These are phyloP conservation scores for Drosophila asahinai DNA, from an alignment of 1,140 invertebrate genomes.

Conservation along the genomic window DNA sequence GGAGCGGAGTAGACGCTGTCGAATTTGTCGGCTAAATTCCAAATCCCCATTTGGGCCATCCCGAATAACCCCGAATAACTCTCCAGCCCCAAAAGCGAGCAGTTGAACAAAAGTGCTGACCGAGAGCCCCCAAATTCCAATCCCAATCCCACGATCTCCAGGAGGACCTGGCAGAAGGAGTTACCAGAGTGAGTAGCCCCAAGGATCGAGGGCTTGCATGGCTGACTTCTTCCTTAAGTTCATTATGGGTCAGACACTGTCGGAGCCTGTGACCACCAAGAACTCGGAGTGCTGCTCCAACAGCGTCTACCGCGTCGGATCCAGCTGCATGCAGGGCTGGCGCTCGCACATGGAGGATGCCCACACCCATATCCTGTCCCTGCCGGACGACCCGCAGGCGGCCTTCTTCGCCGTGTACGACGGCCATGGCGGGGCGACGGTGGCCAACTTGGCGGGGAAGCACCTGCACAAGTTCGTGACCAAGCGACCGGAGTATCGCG, in stretches of 20 bases:
- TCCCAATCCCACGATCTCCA: not conserved
- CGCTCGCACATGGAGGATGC: constrained; percentile 99
- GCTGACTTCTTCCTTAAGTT: constrained; percentile 23
- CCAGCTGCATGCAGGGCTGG: constrained; percentile 99
- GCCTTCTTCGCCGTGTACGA: constrained; percentile 99
- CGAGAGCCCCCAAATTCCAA: not conserved
- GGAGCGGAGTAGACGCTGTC: constrained; percentile 5
- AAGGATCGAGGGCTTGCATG: not conserved
- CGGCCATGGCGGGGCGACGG: constrained; percentile 89
- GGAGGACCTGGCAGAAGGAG: not conserved
- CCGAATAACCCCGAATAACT: not conserved
- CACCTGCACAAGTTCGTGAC: constrained; percentile 96
- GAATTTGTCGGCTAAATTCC: constrained; percentile 14
- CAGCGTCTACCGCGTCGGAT: constrained; percentile 90
- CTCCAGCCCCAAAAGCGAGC: not conserved
- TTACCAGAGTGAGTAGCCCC: constrained; percentile 30
- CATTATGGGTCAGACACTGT: constrained; percentile 96
- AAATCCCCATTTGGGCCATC: constrained; percentile 11
- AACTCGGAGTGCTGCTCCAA: constrained; percentile 93
- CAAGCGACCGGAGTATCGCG: constrained; percentile 89
- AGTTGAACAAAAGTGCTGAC: not conserved
- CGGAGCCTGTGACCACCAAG: constrained; percentile 96
- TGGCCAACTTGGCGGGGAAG: constrained; percentile 97
- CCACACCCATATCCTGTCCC: constrained; percentile 96
- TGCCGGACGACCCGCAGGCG: constrained; percentile 95